phyloP scores from a whole-genome alignment of 2,888 invertebrate species.

The Sminthurides aquaticus region DNA sequence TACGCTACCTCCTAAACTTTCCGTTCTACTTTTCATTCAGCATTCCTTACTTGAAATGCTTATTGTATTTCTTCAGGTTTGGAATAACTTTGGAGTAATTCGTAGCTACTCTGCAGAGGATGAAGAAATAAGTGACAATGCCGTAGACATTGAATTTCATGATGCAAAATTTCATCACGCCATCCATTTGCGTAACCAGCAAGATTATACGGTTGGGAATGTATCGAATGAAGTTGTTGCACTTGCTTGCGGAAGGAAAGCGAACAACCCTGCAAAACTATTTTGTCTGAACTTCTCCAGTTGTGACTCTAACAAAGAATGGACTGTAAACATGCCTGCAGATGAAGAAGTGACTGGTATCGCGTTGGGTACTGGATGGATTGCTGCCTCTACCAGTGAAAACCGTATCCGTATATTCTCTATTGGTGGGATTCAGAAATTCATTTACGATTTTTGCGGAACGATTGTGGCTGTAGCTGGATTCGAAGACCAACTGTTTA shows the following conservation, averaged over 20 bases:
- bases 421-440: constrained; percentile 77
- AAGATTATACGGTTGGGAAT: constrained; percentile 74
- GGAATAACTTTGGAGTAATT: constrained; percentile 90
- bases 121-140: constrained; percentile 54
- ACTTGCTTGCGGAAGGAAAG: constrained; percentile 56
- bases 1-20: neutral
- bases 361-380: constrained; percentile 60
- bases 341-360: constrained; percentile 62
- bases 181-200: constrained; percentile 77
- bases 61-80: constrained; percentile 54
- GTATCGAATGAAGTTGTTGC: constrained; percentile 72
- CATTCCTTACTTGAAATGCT: too few species aligned
- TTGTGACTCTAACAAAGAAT: constrained; percentile 67
- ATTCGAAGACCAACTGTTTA: constrained; percentile 35
- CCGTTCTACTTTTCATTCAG: neutral
- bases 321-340: constrained; percentile 69
- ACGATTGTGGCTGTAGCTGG: constrained; percentile 53
- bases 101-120: constrained; percentile 68
- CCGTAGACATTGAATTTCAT: constrained; percentile 92
- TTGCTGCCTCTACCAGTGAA: constrained; percentile 69
- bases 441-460: constrained; percentile 65
- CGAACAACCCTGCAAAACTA: constrained; percentile 49
- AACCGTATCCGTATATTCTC: constrained; percentile 75
- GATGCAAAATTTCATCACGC: constrained; percentile 81
- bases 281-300: constrained; percentile 66